Percentiles rank a stretch among this genome's conserved stretches.
phyloP scores from a whole-genome alignment of 2,797 vertebrate genomes.

The Garrulus glandarius region DNA sequence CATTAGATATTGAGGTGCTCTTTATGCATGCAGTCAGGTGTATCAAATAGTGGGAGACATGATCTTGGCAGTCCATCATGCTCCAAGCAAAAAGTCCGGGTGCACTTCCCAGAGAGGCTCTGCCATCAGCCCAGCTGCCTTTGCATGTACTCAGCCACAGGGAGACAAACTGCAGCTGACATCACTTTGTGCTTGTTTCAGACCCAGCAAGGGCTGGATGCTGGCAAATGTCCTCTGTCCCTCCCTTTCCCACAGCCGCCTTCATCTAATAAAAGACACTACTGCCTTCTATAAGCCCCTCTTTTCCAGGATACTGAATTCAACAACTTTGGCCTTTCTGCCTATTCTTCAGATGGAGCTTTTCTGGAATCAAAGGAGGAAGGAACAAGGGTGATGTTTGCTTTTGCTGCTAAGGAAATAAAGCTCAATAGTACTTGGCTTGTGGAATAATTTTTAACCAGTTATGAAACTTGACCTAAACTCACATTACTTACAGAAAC shows the following conservation, averaged over 20 bases:
- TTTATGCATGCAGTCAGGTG: background rate
- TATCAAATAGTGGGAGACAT: background rate
- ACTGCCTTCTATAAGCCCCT: background rate
- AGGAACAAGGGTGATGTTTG: background rate
- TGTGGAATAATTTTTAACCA: background rate
- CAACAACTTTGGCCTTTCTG: background rate
- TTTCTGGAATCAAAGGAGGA: background rate
- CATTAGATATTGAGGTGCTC: background rate
- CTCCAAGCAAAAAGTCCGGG: background rate
- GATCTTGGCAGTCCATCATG: background rate
- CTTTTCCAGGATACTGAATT: background rate
- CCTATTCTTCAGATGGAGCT: background rate
- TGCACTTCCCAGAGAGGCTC: background rate
- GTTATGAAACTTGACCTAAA: background rate
- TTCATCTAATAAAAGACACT: background rate
- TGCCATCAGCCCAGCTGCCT: background rate
- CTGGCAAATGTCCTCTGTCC: background rate
- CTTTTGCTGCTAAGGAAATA: background rate
- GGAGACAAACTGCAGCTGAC: background rate
- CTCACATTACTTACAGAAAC: background rate
- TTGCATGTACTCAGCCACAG: background rate
- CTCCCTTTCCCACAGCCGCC: fast-evolving
- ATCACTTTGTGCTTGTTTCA: background rate
- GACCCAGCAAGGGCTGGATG: background rate
- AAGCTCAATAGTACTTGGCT: background rate